Conservation (phyloP, 2,888 invertebrate species). For the Selenia dentaria region DNA sequence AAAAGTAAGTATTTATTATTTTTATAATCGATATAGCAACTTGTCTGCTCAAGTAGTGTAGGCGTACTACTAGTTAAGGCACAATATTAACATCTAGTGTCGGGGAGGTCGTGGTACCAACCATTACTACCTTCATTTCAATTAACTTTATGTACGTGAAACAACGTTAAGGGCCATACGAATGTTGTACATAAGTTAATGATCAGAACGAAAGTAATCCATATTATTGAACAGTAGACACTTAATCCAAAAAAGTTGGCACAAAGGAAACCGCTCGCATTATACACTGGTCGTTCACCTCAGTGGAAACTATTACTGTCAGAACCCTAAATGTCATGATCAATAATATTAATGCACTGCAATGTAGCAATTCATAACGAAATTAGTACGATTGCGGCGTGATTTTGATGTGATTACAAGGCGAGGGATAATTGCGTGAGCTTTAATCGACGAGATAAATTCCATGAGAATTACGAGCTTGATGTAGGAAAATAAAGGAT, state of each 20-base stretch:
- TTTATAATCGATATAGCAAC: too few species aligned
- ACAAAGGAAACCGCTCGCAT: constrained; percentile 25
- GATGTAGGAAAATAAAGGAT: not conserved
- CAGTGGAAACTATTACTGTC: constrained; percentile 5
- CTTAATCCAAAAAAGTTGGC: constrained; percentile 10
- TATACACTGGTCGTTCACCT: constrained; percentile 22
- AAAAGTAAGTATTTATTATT: too few species aligned
- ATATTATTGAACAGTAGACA: not conserved
- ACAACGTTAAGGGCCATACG: too few species aligned
- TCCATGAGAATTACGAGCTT: constrained; percentile 3
- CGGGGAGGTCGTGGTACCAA: too few species aligned
- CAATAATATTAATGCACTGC: constrained; percentile 7
- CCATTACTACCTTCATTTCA: too few species aligned
- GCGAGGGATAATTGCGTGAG: not conserved
- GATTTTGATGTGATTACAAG: constrained; percentile 7
- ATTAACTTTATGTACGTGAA: too few species aligned
- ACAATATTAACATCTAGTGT: too few species aligned
- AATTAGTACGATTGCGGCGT: constrained; percentile 8
- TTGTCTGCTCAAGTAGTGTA: too few species aligned
- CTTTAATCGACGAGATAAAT: constrained; percentile 10
- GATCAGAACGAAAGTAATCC: constrained; percentile 9
- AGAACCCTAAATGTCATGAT: constrained; percentile 19
- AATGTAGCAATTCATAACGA: constrained; percentile 11
- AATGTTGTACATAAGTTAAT: too few species aligned
- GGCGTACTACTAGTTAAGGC: too few species aligned